These are phyloP conservation scores for Neotoxoptera formosana DNA, from an alignment of 1,140 invertebrate species.

Conservation along the genomic window DNA sequence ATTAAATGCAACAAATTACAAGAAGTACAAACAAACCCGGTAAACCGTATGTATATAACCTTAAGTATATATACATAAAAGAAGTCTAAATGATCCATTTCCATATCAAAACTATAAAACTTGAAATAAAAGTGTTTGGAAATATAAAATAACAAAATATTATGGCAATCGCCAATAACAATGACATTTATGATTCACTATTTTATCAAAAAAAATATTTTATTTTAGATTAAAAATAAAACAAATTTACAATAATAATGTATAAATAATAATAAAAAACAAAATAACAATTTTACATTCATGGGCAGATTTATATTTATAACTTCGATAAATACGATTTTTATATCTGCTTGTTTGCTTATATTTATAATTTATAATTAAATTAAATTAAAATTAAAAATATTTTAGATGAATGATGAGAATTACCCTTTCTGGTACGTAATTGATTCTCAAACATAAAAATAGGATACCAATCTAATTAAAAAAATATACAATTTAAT, in stretches of 20 bases:
- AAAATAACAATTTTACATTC: too few species aligned
- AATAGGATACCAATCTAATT: neutral
- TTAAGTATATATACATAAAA: neutral
- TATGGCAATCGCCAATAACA: neutral
- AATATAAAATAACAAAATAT: neutral
- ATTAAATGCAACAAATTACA: neutral
- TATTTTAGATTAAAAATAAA: too few species aligned
- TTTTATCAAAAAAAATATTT: too few species aligned
- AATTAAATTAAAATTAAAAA: neutral
- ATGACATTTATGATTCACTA: too few species aligned
- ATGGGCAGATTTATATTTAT: too few species aligned
- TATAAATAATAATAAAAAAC: too few species aligned
- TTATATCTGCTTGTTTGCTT: too few species aligned
- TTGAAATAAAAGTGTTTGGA: neutral
- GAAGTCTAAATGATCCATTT: too few species aligned
- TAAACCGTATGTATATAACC: too few species aligned
- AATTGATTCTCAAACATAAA: neutral
- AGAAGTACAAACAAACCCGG: neutral
- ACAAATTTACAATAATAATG: too few species aligned
- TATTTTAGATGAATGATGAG: neutral
- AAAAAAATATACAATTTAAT: neutral
- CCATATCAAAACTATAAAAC: too few species aligned
- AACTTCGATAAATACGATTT: too few species aligned
- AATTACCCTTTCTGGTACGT: neutral
- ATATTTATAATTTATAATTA: neutral